phyloP scores from a whole-genome alignment of 2,113 vertebrate genomes.

The Corythaixoides concolor region DNA sequence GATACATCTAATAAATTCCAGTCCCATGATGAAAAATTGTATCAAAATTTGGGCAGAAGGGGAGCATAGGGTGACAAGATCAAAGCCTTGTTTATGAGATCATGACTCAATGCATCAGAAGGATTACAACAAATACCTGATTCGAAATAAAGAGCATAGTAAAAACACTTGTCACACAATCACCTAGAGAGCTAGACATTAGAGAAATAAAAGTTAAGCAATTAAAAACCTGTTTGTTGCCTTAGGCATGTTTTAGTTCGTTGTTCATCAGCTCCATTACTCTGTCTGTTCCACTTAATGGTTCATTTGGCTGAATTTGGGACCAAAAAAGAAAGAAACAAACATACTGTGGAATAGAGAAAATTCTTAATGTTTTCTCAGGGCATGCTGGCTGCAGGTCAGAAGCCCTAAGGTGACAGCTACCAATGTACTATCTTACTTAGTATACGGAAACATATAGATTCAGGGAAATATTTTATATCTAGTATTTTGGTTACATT shows the following conservation, averaged over 20 bases:
- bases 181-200: conserved; percentile 32
- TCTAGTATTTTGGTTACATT: not conserved
- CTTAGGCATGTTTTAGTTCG: conserved; percentile 63
- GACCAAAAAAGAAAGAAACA: conserved; percentile 44
- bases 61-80: not conserved
- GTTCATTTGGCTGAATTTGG: conserved; percentile 51
- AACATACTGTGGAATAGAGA: not conserved
- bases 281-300: conserved; percentile 42
- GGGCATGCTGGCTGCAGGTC: not conserved
- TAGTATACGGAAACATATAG: not conserved
- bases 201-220: conserved; percentile 64
- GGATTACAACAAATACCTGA: not conserved
- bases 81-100: not conserved
- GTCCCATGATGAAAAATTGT: not conserved
- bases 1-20: not conserved
- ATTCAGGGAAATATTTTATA: not conserved
- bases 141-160: conserved; percentile 11
- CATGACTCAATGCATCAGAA: not conserved
- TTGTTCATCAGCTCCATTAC: conserved; percentile 52
- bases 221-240: conserved; percentile 66
- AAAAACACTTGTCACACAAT: conserved; percentile 26
- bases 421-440: not conserved
- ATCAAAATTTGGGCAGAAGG: conserved; percentile 2
- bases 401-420: not conserved
- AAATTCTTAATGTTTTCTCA: not conserved